These are phyloP conservation scores for Seira ritae DNA, from an alignment of 2,888 invertebrate genomes.

Conservation along the genomic window DNA sequence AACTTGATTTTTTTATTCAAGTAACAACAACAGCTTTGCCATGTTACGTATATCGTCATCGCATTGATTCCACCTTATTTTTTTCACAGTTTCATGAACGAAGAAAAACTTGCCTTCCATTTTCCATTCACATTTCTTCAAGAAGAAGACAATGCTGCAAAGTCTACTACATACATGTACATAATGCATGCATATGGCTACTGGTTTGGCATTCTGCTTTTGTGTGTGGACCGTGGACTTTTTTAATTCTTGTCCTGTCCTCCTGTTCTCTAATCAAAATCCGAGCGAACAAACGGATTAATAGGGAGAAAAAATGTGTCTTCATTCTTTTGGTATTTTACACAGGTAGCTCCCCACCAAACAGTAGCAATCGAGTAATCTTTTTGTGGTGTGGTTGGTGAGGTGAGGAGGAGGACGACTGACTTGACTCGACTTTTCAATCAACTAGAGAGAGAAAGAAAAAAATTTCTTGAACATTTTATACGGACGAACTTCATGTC, in stretches of 20 bases:
- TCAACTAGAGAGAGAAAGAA: conserved; percentile 48
- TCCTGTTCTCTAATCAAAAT: conserved; percentile 1
- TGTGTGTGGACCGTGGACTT: background rate
- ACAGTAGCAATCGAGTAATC: conserved; percentile 20
- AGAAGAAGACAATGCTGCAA: conserved; percentile 29
- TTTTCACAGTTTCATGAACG: conserved; percentile 15
- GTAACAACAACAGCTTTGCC: conserved; percentile 48
- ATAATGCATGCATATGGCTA: too few relatives aligned
- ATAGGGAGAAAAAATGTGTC: conserved; percentile 8
- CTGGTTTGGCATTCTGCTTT: conserved; percentile 14
- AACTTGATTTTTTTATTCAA: conserved; percentile 54
- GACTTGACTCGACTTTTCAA: conserved; percentile 58
- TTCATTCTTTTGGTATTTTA: background rate
- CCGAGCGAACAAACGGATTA: conserved; percentile 5
- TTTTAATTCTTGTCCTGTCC: conserved; percentile 10
- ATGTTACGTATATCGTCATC: conserved; percentile 13
- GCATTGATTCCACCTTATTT: too few relatives aligned
- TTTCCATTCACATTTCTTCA: conserved; percentile 49
- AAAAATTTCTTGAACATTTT: conserved; percentile 5
- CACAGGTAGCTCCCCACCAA: background rate
- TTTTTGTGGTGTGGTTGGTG: conserved; percentile 11
- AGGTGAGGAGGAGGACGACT: conserved; percentile 42
- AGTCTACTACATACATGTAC: too few relatives aligned
- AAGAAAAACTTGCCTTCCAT: conserved; percentile 45
- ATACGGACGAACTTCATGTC: background rate